phyloP scores from a whole-genome alignment of 2,113 vertebrate species.

The Oreochromis spilurus region DNA sequence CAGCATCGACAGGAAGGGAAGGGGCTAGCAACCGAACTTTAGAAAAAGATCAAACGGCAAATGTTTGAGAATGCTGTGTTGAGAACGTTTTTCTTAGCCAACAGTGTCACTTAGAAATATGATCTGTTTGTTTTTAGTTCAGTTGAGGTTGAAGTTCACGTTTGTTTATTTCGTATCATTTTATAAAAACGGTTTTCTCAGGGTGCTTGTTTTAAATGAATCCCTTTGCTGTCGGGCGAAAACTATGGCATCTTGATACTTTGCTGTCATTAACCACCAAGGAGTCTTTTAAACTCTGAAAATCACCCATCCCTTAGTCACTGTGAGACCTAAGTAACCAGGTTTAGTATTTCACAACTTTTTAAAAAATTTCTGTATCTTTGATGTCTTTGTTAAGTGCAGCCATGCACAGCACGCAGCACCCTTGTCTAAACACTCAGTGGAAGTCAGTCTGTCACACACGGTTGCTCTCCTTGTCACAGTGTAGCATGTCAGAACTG shows the following conservation, averaged over 20 bases:
- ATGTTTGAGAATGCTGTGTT: neutral
- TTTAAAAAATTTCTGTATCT: fast-evolving
- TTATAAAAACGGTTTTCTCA: neutral
- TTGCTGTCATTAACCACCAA: neutral
- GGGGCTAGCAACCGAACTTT: fast-evolving
- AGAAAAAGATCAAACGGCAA: neutral
- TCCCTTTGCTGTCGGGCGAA: neutral
- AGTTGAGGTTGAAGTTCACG: neutral
- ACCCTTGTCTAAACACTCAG: neutral
- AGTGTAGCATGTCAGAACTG: neutral
- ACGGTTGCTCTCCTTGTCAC: neutral
- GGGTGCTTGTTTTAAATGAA: neutral
- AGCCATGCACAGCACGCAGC: neutral
- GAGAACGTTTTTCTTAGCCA: neutral
- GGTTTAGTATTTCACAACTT: neutral
- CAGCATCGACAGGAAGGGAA: neutral
- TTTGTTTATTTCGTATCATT: neutral
- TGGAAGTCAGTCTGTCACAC: neutral
- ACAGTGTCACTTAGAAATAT: neutral
- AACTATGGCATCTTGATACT: neutral
- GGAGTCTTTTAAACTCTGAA: neutral
- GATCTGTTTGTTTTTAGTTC: neutral
- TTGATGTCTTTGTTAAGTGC: neutral
- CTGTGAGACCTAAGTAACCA: neutral
- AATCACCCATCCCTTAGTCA: neutral